Percentiles rank a stretch among this genome's conserved stretches.
Evolutionary conservation across 2,113 vertebrate genomes (phyloP).

Genomic region (Nycticorax nycticorax): DNA sequence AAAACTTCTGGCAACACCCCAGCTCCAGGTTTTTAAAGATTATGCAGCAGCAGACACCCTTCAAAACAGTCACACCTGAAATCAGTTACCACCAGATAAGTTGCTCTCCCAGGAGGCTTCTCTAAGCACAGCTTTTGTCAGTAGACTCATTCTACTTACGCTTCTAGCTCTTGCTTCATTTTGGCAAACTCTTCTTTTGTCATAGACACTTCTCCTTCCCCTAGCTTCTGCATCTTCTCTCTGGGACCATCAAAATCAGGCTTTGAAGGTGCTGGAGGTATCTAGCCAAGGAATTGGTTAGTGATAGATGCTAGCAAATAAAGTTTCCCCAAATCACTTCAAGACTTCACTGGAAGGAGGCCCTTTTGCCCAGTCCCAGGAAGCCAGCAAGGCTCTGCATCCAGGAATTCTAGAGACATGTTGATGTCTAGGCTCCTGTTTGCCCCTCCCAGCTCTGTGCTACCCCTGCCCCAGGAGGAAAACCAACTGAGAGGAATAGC

Average conservation of each 20-base stretch:
- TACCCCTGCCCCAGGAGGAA: not conserved
- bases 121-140: not conserved
- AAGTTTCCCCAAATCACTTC: not conserved
- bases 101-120: not conserved
- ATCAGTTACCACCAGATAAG: not conserved
- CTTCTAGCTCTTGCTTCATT: conserved; percentile 98
- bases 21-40: not conserved
- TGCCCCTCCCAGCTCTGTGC: not conserved
- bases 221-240: conserved; percentile 98
- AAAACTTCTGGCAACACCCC: not conserved
- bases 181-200: conserved; percentile 97
- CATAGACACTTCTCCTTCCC: conserved; percentile 95
- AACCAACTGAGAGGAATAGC: not conserved
- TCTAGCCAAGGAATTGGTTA: conserved; percentile 71
- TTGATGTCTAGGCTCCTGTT: not conserved
- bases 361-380: not conserved
- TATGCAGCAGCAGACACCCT: not conserved
- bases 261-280: conserved; percentile 91
- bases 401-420: not conserved
- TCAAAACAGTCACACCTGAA: not conserved
- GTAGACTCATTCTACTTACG: conserved; percentile 77
- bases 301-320: not conserved
- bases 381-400: not conserved
- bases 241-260: conserved; percentile 95
- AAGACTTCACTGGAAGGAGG: not conserved